Conservation (phyloP, 2,888 invertebrate genomes). For the Napeogenes sylphis region DNA sequence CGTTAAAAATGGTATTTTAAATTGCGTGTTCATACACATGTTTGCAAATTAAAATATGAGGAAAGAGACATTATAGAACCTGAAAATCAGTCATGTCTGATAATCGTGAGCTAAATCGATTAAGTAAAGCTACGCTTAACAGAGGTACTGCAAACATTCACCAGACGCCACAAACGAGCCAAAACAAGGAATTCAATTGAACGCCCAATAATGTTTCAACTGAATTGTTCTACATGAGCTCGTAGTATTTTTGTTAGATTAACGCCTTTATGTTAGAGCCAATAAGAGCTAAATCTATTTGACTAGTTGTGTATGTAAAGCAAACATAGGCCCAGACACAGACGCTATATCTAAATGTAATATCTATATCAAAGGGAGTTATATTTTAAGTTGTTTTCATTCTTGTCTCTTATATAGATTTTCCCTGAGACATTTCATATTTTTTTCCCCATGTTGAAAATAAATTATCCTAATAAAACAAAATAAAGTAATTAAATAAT, state of each 20-base stretch:
- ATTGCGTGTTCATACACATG: no score
- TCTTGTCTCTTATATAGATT: neutral
- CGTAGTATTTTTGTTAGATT: constrained; percentile 13
- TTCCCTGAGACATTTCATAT: no score
- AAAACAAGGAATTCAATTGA: constrained; percentile 37
- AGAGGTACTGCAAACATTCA: constrained; percentile 29
- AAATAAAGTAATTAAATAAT: no score
- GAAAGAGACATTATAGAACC: neutral
- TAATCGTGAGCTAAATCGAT: constrained; percentile 19
- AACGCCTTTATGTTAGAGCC: constrained; percentile 9
- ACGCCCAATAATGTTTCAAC: constrained; percentile 34
- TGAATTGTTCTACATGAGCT: constrained; percentile 27
- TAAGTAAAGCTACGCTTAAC: constrained; percentile 26
- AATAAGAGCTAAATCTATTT: constrained; percentile 8
- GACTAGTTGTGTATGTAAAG: constrained; percentile 5
- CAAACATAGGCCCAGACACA: constrained; percentile 18
- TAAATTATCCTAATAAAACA: no score
- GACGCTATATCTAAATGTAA: constrained; percentile 16
- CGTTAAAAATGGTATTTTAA: neutral
- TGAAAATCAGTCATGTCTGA: constrained; percentile 1
- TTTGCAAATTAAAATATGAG: neutral
- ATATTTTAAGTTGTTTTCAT: neutral
- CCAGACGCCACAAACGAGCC: constrained; percentile 30
- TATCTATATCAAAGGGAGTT: constrained; percentile 3
- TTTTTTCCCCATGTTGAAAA: no score